These are phyloP conservation scores for Gallinago jamesoni DNA, from an alignment of 2,113 vertebrate species.

Conservation along the genomic window DNA sequence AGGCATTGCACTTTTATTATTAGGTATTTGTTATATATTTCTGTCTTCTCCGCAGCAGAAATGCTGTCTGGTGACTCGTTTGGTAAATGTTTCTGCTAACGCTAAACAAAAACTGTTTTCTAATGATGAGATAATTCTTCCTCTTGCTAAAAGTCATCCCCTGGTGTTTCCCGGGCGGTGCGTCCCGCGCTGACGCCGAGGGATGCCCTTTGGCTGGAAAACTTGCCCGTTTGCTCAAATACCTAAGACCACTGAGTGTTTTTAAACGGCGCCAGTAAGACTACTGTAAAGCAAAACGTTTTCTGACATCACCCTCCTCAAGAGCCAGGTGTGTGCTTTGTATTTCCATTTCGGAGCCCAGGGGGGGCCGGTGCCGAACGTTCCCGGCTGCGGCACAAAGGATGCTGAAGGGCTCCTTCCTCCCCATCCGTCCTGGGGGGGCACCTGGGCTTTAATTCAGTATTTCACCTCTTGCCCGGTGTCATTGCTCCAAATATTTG, in stretches of 20 bases:
- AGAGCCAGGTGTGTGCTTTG: not conserved
- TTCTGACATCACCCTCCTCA: not conserved
- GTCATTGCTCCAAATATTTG: not conserved
- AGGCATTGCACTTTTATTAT: not conserved
- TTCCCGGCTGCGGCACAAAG: not conserved
- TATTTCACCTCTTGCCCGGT: not conserved
- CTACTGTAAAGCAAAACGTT: not conserved
- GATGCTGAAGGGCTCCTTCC: not conserved
- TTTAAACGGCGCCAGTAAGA: not conserved
- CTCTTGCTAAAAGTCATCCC: not conserved
- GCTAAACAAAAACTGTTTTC: slow-evolving; percentile 2
- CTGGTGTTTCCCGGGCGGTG: not conserved
- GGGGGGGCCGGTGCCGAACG: not conserved
- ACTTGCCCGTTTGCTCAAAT: not conserved
- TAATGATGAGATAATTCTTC: slow-evolving; percentile 25
- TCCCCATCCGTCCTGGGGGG: not conserved
- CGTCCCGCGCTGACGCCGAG: not conserved
- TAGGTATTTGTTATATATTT: not conserved
- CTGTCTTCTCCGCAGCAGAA: not conserved
- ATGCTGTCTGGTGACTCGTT: not conserved
- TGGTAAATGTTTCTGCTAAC: not conserved
- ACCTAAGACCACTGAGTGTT: not conserved
- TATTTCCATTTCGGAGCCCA: not conserved
- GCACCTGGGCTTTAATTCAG: not conserved
- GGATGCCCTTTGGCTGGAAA: not conserved